Base-by-base conservation (phyloP, 1,140 invertebrate species). In the Pinna nobilis region DNA sequence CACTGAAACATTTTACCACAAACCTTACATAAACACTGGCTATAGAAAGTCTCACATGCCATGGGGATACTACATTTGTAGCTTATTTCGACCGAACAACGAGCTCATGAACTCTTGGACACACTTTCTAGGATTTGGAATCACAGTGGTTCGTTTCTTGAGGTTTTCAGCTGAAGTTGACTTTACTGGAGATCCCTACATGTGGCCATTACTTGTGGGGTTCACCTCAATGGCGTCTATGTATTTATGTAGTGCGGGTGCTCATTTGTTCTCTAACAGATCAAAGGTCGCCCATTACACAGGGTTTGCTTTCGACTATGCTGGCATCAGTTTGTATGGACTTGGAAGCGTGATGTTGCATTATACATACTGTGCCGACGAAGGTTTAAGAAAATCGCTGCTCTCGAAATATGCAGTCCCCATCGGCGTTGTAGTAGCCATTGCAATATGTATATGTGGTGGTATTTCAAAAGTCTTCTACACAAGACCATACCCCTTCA, bases 71-170 rank as follows among this genome's bases (percentile, higher is more conserved):
- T 87, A 87, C 67, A 23, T 85, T 1, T 50, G 51, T 23, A 86
- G 83, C 25, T 57, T 84, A 2, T 79, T 84, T 51, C 82, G 82
- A 37, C 61, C 85, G n/a, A 80, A 87, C 69, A 87, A 87, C 55
- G 85, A 87, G 76, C 80, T 82, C 0, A 64, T 87, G 20, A 87
- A 87, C 37, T 76, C 84, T 39, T 87, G 85, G 85, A 82, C 82
- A 32, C 85, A 87, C 60, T 50, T 84, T 15, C 33, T 87, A 15
- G 84, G 76, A 9, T 63, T 63, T 20, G 35, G 28, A 6, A 4
- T 63, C 37, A 74, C 84, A 39, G 37, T 63, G 7, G 39, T 37
- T 25, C 28, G 15, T 25, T 25, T 39, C 20, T 23, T 63, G 39
- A 55, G 47, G 44, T 63, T 39, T 13, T 37, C 39, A 35, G 25